A percentile compares a stretch with the other conserved stretches of the same genome.
Conservation (phyloP, 1,140 invertebrate species). For the Cylas formicarius region DNA sequence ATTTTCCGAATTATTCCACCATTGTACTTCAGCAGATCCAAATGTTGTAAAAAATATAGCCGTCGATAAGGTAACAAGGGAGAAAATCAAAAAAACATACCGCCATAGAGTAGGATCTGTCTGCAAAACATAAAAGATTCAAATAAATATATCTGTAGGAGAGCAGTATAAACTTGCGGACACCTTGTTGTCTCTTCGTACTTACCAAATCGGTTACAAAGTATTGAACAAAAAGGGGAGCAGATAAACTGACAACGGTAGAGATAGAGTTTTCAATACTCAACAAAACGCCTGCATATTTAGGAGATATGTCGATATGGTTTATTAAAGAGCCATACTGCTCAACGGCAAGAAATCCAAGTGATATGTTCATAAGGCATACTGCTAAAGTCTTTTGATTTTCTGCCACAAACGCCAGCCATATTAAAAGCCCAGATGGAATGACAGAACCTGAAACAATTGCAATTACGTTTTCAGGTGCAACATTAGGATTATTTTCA, state of each 20-base stretch:
- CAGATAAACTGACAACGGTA: conserved; percentile 12
- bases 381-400: conserved; percentile 11
- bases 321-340: conserved; percentile 16
- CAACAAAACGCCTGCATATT: conserved; percentile 15
- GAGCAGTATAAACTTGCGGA: neutral
- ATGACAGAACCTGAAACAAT: conserved; percentile 14
- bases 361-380: conserved; percentile 13
- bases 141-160: neutral
- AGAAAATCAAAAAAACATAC: conserved; percentile 9
- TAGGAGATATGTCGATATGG: conserved; percentile 18
- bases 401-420: conserved; percentile 15
- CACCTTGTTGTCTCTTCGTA: neutral
- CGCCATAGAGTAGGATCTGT: conserved; percentile 14
- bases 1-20: too few relatives aligned
- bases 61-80: conserved; percentile 8
- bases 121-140: conserved; percentile 9
- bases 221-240: conserved; percentile 17
- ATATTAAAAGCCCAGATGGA: conserved; percentile 7
- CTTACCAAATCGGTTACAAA: conserved; percentile 19
- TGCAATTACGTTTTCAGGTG: too few relatives aligned
- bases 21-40: conserved; percentile 19
- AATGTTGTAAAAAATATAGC: conserved; percentile 14
- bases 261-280: conserved; percentile 18
- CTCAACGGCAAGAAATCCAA: conserved; percentile 10
- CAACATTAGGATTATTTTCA: too few relatives aligned